These are phyloP conservation scores for Podargus strigoides DNA, from an alignment of 2,797 vertebrate genomes.

Conservation along the genomic window DNA sequence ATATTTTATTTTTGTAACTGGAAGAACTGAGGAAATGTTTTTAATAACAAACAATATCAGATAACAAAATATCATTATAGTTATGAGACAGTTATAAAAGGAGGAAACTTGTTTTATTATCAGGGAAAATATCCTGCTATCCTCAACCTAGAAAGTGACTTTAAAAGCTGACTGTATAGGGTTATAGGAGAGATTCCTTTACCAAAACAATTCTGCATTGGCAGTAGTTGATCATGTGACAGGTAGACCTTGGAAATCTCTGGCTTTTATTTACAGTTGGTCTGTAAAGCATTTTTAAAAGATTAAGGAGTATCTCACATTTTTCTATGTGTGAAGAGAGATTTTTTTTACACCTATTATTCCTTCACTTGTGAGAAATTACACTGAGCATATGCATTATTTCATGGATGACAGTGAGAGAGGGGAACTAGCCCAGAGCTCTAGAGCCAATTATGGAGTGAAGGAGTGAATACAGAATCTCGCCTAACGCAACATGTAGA, in stretches of 20 bases:
- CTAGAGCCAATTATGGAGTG: background rate
- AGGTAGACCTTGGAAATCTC: background rate
- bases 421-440: background rate
- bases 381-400: background rate
- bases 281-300: background rate
- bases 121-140: background rate
- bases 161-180: background rate
- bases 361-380: background rate
- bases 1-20: background rate
- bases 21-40: background rate
- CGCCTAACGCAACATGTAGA: accelerated
- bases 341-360: background rate
- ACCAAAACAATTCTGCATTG: background rate
- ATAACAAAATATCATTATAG: background rate
- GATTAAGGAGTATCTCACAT: background rate
- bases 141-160: background rate
- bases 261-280: background rate
- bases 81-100: background rate
- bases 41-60: background rate
- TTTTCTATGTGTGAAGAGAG: background rate
- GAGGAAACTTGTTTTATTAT: background rate
- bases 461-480: background rate
- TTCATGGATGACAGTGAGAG: background rate
- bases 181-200: background rate
- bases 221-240: background rate